These are phyloP conservation scores for Cydia strobilella DNA, from an alignment of 1,140 invertebrate genomes.

Conservation along the genomic window DNA sequence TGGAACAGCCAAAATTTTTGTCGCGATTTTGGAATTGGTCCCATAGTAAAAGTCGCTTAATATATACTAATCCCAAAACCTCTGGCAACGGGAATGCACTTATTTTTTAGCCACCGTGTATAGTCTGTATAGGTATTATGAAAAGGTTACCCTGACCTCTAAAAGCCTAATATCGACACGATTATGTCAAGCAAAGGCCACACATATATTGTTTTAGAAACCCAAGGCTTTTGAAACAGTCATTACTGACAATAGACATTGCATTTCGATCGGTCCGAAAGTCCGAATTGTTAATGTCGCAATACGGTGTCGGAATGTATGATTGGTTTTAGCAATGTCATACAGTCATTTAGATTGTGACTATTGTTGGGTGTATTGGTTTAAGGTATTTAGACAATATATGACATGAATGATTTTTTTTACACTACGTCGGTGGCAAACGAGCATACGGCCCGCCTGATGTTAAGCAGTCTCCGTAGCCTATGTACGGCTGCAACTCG, in stretches of 20 bases:
- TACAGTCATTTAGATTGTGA: not conserved
- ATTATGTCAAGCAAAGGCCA: not conserved
- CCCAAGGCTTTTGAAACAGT: not conserved
- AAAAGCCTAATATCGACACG: not conserved
- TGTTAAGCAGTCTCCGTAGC: too few relatives aligned
- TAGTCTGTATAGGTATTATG: too few relatives aligned
- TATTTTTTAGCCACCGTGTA: too few relatives aligned
- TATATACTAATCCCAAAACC: too few relatives aligned
- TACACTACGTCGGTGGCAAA: too few relatives aligned
- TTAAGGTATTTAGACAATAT: not conserved
- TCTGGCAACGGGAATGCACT: too few relatives aligned
- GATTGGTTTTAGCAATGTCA: constrained; percentile 3
- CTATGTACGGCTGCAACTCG: too few relatives aligned
- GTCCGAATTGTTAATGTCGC: not conserved
- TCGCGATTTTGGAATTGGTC: too few relatives aligned
- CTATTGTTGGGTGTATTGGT: not conserved
- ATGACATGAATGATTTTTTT: too few relatives aligned
- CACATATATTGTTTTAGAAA: not conserved
- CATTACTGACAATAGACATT: not conserved
- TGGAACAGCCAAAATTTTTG: too few relatives aligned
- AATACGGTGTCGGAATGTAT: not conserved
- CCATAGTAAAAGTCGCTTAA: too few relatives aligned
- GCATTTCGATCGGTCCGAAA: not conserved
- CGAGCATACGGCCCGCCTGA: too few relatives aligned
- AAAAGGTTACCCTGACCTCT: not conserved